Evolutionary conservation across 2,113 vertebrate genomes (phyloP).

Genomic region (Physeter macrocephalus): DNA sequence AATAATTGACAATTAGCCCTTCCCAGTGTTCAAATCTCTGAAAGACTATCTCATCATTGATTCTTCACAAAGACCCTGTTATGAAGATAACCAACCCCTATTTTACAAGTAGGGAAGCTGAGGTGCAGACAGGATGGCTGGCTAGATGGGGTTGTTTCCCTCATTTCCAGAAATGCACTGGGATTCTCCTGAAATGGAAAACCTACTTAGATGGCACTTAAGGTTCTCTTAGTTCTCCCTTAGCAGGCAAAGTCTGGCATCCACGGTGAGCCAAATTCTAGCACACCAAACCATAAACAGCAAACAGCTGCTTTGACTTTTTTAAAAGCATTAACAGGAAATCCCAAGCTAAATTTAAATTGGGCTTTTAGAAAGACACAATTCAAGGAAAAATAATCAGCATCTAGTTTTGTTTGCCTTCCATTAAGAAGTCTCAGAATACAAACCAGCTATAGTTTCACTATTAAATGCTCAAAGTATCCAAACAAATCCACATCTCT

Average conservation of each 20-base stretch:
- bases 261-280: neutral
- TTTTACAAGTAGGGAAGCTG: neutral
- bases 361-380: constrained; percentile 9
- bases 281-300: neutral
- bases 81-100: neutral
- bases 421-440: constrained; percentile 10
- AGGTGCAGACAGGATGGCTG: neutral
- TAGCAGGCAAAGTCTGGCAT: neutral
- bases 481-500: neutral
- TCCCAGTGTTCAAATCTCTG: neutral
- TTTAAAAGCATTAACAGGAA: constrained; percentile 8
- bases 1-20: neutral
- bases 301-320: constrained; percentile 27
- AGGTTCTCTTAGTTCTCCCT: neutral
- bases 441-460: neutral
- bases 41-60: neutral
- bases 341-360: constrained; percentile 40
- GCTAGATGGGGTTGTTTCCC: neutral
- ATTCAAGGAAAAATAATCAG: constrained; percentile 37
- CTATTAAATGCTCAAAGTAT: neutral
- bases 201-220: neutral
- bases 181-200: neutral
- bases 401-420: constrained; percentile 31
- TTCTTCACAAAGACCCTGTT: neutral
- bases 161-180: neutral